phyloP scores from a whole-genome alignment of 2,888 invertebrate genomes.

The Aphrophora alni region DNA sequence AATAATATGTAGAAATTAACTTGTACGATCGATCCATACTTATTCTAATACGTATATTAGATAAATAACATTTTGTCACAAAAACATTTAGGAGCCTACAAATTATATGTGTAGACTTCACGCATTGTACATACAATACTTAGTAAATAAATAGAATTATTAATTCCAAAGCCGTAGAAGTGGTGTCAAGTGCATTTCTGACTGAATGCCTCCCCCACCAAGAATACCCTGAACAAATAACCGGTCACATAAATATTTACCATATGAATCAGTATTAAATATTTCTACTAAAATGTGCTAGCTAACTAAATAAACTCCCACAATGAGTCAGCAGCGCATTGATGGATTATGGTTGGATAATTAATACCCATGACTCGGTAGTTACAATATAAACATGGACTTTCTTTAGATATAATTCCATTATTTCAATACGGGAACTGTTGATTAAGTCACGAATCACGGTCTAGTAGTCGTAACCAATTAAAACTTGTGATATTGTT shows the following conservation, averaged over 20 bases:
- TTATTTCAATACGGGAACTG: background rate
- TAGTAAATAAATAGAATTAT: background rate
- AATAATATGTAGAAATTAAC: no score
- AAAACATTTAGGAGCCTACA: no score
- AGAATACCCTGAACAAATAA: background rate
- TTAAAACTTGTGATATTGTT: background rate
- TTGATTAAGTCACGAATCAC: background rate
- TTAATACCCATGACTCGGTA: background rate
- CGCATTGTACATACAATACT: background rate
- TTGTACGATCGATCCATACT: no score
- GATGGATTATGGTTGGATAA: background rate
- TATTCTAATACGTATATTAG: no score
- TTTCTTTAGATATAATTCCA: background rate
- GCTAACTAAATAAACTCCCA: background rate
- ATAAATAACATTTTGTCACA: no score
- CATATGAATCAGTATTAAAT: background rate
- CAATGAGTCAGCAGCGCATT: background rate
- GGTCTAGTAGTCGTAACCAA: background rate
- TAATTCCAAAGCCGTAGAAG: background rate
- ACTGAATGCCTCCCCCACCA: background rate
- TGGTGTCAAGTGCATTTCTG: background rate
- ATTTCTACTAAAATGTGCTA: background rate
- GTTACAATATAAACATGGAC: background rate
- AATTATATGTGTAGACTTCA: no score
- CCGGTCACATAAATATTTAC: background rate